Percentiles rank a stretch among this genome's conserved stretches.
Evolutionary conservation across 2,113 vertebrate species (phyloP).

Genomic region (Tylochromis polylepis): DNA sequence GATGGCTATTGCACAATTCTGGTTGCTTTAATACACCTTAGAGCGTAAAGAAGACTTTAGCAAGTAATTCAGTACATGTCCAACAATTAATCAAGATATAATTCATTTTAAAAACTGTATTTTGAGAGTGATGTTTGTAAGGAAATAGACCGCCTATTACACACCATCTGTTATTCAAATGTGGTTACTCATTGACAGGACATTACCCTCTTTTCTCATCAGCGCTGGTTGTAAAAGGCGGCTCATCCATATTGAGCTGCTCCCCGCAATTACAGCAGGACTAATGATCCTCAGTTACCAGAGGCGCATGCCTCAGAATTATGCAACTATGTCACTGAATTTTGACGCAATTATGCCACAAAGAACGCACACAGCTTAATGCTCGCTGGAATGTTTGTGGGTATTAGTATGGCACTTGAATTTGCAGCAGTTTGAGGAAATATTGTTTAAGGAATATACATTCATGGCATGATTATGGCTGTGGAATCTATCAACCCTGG

Average conservation of each 20-base stretch:
- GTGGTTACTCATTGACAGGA: conserved; percentile 56
- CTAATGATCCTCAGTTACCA: conserved; percentile 11
- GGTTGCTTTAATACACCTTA: background rate
- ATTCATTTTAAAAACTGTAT: background rate
- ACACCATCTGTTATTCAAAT: background rate
- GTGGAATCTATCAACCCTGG: conserved; percentile 10
- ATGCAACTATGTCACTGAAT: conserved; percentile 15
- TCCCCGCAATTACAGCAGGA: background rate
- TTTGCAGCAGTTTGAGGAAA: background rate
- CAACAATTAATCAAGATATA: background rate
- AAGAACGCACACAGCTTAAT: background rate
- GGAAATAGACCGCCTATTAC: background rate
- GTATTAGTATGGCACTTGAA: background rate
- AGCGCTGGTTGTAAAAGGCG: conserved; percentile 28
- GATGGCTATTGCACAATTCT: background rate
- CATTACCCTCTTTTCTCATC: conserved; percentile 3
- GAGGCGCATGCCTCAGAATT: conserved; percentile 7
- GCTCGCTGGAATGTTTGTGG: background rate
- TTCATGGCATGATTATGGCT: background rate
- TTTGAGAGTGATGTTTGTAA: background rate
- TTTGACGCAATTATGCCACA: background rate
- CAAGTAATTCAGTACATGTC: background rate
- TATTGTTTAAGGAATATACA: background rate
- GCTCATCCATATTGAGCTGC: background rate
- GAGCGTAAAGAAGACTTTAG: background rate